These are phyloP conservation scores for Caiman crocodilus DNA, from an alignment of 2,797 vertebrate species.

Conservation along the genomic window DNA sequence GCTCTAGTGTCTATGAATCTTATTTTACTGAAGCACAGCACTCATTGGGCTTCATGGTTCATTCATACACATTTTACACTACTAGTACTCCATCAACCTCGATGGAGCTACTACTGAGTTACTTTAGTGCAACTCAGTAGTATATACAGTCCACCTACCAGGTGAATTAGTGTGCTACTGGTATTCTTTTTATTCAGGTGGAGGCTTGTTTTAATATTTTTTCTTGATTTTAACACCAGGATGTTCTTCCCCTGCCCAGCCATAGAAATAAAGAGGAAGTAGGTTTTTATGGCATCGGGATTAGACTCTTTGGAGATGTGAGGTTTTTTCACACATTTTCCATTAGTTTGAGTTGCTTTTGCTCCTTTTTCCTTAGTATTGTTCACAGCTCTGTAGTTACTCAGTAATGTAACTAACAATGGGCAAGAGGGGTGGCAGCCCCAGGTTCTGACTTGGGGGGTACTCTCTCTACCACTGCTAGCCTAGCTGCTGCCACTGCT, in stretches of 20 bases:
- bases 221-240: slow-evolving; percentile 7
- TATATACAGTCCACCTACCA: slow-evolving; percentile 12
- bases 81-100: slow-evolving; percentile 15
- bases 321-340: neutral
- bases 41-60: neutral
- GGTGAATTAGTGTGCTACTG: slow-evolving; percentile 40
- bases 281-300: slow-evolving; percentile 30
- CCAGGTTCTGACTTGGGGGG: too few species aligned
- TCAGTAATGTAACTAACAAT: too few species aligned
- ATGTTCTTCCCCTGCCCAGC: slow-evolving; percentile 25
- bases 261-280: neutral
- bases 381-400: neutral
- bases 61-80: neutral
- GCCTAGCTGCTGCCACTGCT: too few species aligned
- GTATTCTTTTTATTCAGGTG: neutral
- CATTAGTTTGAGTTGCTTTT: neutral
- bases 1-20: too few species aligned
- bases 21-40: neutral
- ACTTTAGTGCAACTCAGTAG: slow-evolving; percentile 12
- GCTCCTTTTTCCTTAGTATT: neutral
- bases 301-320: neutral
- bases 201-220: neutral
- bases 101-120: slow-evolving; percentile 15
- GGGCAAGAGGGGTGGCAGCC: too few species aligned
- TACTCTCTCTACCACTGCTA: too few species aligned